phyloP scores from a whole-genome alignment of 2,113 vertebrate genomes.

The Gadus chalcogrammus region DNA sequence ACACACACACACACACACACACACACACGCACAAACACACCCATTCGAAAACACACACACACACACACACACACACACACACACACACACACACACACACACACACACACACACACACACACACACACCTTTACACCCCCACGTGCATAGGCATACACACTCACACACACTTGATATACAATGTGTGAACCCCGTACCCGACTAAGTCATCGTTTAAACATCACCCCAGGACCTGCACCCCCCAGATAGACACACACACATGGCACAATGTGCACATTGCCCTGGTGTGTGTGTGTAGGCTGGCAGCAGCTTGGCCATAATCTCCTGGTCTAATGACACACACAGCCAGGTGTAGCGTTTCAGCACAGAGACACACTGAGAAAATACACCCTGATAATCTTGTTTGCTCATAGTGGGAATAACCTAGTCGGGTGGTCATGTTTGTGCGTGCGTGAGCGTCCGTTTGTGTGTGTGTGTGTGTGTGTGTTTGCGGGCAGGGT shows the following conservation, averaged over 20 bases:
- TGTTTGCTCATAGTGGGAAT: conserved; percentile 66
- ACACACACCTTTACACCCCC: conserved; percentile 24
- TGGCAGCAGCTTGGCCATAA: conserved; percentile 59
- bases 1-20: conserved; percentile 55
- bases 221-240: conserved; percentile 53
- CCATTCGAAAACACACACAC: too few relatives aligned
- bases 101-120: conserved; percentile 23
- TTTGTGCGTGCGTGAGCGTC: too few relatives aligned
- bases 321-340: conserved; percentile 68
- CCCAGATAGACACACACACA: too few relatives aligned
- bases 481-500: background rate
- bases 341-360: conserved; percentile 70
- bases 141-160: conserved; percentile 37
- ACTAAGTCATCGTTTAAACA: conserved; percentile 53
- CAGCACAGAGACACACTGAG: conserved; percentile 63
- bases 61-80: too few relatives aligned
- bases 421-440: conserved; percentile 36
- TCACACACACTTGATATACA: conserved; percentile 5
- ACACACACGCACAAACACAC: too few relatives aligned
- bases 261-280: conserved; percentile 18
- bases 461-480: too few relatives aligned
- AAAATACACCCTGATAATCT: conserved; percentile 73
- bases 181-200: conserved; percentile 7
- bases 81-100: conserved; percentile 28
- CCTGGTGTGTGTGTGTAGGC: conserved; percentile 22